These are phyloP conservation scores for Epinotia ramella DNA, from an alignment of 2,888 invertebrate genomes.

Conservation along the genomic window DNA sequence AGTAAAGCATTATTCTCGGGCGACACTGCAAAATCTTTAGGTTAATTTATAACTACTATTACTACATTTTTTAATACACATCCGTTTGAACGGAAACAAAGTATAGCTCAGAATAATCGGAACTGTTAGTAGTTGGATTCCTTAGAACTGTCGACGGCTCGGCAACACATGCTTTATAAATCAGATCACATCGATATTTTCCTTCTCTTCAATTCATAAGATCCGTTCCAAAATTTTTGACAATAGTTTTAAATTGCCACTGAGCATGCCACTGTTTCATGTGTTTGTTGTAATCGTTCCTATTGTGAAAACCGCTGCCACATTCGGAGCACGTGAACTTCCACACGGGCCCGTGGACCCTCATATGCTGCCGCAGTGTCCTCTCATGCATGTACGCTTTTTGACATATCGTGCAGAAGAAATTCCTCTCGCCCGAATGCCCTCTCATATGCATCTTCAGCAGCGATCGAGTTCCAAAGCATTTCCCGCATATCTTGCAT, in stretches of 20 bases:
- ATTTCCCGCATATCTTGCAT: constrained; percentile 75
- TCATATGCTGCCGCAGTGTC: constrained; percentile 76
- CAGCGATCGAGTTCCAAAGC: constrained; percentile 73
- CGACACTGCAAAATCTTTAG: too few relatives aligned
- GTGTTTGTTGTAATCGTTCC: constrained; percentile 74
- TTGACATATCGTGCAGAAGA: constrained; percentile 71
- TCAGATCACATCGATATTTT: not conserved
- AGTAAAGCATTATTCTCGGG: too few relatives aligned
- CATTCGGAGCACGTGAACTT: constrained; percentile 73
- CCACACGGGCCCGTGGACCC: constrained; percentile 70
- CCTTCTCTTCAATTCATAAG: constrained; percentile 47
- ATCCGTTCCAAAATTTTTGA: constrained; percentile 64
- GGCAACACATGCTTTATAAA: not conserved
- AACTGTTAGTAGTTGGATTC: not conserved
- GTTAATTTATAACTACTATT: too few relatives aligned
- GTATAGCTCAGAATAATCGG: not conserved
- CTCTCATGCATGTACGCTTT: constrained; percentile 79
- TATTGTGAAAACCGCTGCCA: constrained; percentile 70
- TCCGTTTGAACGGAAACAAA: not conserved
- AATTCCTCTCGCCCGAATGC: constrained; percentile 76
- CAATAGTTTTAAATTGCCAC: constrained; percentile 69
- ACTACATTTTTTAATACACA: not conserved
- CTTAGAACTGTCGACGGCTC: not conserved
- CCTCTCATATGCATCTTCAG: constrained; percentile 75
- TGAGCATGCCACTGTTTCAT: constrained; percentile 79